Evolutionary conservation across 2,888 invertebrate species (phyloP).

Genomic region (Cerastis leucographa): DNA sequence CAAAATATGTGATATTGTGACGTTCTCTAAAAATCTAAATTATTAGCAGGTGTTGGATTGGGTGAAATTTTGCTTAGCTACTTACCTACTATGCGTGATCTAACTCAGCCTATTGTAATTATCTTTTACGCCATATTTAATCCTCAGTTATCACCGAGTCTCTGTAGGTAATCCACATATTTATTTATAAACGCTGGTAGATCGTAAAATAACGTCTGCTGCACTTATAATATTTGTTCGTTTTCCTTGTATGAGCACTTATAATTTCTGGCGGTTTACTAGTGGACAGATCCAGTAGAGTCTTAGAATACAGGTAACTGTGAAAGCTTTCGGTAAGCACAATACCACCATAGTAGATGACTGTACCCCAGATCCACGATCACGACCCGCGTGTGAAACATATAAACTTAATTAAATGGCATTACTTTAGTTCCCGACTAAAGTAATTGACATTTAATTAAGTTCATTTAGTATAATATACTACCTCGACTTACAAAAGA

Average conservation of each 20-base stretch:
- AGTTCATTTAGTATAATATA: background rate
- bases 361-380: background rate
- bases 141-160: background rate
- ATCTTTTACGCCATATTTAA: conserved; percentile 7
- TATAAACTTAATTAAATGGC: too few species aligned
- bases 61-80: background rate
- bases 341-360: conserved; percentile 1
- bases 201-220: background rate
- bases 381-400: conserved; percentile 2
- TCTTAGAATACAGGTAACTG: background rate
- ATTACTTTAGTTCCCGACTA: too few species aligned
- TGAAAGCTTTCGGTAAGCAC: conserved; percentile 15
- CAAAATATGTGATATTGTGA: conserved; percentile 2
- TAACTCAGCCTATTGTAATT: conserved; percentile 2
- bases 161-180: background rate
- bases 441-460: background rate
- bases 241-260: conserved; percentile 2
- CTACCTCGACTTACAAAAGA: background rate
- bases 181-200: background rate
- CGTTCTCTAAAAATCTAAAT: background rate
- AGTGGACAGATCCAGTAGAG: background rate
- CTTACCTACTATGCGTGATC: conserved; percentile 12
- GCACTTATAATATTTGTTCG: background rate
- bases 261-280: background rate
- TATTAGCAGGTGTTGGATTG: background rate